Evolutionary conservation across 2,888 invertebrate genomes (phyloP).

Genomic region (Melipona beecheii): DNA sequence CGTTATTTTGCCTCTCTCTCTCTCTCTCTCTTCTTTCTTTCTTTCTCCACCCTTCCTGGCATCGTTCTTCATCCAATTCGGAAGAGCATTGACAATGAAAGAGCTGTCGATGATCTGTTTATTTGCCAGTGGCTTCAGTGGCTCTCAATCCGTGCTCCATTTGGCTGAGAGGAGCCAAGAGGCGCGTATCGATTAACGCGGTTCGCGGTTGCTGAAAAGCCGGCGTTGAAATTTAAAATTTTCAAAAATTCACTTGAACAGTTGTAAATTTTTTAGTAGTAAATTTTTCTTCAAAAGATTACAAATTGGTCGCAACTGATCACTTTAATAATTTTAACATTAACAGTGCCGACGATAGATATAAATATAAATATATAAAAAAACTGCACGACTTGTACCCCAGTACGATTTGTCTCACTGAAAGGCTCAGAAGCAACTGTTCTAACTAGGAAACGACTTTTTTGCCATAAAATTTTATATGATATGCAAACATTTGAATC

Average conservation of each 20-base stretch:
- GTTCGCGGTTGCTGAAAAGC: not conserved
- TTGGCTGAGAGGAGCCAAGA: not conserved
- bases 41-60: not conserved
- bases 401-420: too few species aligned
- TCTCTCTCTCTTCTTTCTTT: not conserved
- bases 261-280: too few species aligned
- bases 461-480: too few species aligned
- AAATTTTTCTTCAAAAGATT: too few species aligned
- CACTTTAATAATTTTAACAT: too few species aligned
- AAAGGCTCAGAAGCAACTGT: too few species aligned
- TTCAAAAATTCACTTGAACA: not conserved
- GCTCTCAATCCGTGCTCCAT: constrained; percentile 26
- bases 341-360: too few species aligned
- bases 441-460: too few species aligned
- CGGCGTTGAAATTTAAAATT: not conserved
- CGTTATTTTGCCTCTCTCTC: not conserved
- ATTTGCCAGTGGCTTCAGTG: constrained; percentile 34
- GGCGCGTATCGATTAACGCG: constrained; percentile 35
- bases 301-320: too few species aligned
- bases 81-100: constrained; percentile 50
- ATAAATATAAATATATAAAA: too few species aligned
- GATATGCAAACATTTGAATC: too few species aligned
- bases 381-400: too few species aligned
- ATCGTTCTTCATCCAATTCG: constrained; percentile 43
- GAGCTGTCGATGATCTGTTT: constrained; percentile 48